phyloP scores from a whole-genome alignment of 2,888 invertebrate genomes.

The Hydraecia micacea region DNA sequence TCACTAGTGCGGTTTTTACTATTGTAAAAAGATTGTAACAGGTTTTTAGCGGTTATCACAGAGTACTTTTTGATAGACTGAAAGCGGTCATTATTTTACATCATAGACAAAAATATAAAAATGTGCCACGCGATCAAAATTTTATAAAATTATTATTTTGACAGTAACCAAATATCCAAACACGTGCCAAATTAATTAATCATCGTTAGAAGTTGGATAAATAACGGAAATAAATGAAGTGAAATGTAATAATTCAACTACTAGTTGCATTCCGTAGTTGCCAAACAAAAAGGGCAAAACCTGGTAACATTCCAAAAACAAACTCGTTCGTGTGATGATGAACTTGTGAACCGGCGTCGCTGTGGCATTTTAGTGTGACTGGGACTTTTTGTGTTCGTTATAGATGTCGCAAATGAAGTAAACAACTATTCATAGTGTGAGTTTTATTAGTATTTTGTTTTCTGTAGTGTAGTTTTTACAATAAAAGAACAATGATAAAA shows the following conservation, averaged over 20 bases:
- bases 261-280: slow-evolving; percentile 61
- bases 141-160: slow-evolving; percentile 76
- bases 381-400: slow-evolving; percentile 86
- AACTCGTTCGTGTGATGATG: slow-evolving; percentile 86
- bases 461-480: slow-evolving; percentile 87
- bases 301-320: slow-evolving; percentile 89
- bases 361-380: slow-evolving; percentile 87
- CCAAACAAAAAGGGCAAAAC: slow-evolving; percentile 72
- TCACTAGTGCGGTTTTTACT: background rate
- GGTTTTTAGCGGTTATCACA: too few species aligned
- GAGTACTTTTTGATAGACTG: too few species aligned
- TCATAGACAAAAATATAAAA: slow-evolving; percentile 76
- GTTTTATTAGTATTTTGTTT: slow-evolving; percentile 86
- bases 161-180: slow-evolving; percentile 74
- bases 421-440: slow-evolving; percentile 80
- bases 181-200: slow-evolving; percentile 73
- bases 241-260: slow-evolving; percentile 65
- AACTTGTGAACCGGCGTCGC: slow-evolving; percentile 90
- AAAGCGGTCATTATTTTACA: slow-evolving; percentile 11
- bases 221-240: slow-evolving; percentile 55
- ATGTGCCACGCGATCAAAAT: slow-evolving; percentile 83
- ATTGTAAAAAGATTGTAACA: too few species aligned
- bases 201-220: slow-evolving; percentile 40
- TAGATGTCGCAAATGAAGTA: slow-evolving; percentile 87
- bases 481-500: slow-evolving; percentile 85